phyloP scores from a whole-genome alignment of 2,113 vertebrate species.

The Leucoraja erinaceus region DNA sequence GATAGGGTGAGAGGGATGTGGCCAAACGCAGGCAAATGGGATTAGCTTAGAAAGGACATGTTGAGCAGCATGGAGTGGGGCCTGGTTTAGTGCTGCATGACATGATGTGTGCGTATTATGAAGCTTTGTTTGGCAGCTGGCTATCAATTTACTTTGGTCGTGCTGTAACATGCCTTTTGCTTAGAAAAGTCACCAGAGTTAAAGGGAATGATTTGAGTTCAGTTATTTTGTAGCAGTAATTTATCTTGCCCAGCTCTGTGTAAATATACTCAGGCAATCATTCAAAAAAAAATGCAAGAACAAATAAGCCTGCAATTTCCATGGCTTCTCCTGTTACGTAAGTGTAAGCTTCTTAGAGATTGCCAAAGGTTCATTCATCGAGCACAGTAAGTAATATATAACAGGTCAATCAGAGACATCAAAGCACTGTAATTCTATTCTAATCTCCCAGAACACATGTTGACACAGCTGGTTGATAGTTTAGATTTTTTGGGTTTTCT shows the following conservation, averaged over 20 bases:
- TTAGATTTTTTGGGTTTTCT: slow-evolving; percentile 1
- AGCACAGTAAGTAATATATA: slow-evolving; percentile 22
- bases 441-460: slow-evolving; percentile 26
- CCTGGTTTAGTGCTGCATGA: no score
- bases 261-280: background rate
- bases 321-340: background rate
- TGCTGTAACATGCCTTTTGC: background rate
- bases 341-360: background rate
- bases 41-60: no score
- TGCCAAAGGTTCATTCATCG: background rate
- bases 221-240: slow-evolving; percentile 12
- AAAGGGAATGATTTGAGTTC: slow-evolving; percentile 1
- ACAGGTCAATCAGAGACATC: slow-evolving; percentile 30
- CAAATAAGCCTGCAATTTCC: background rate
- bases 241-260: background rate
- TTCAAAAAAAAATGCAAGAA: background rate
- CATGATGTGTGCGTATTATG: background rate
- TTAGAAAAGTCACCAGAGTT: slow-evolving; percentile 1
- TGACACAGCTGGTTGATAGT: slow-evolving; percentile 33
- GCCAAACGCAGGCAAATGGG: no score
- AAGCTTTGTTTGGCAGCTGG: background rate
- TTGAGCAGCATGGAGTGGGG: no score
- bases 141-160: background rate
- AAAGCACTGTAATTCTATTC: slow-evolving; percentile 32
- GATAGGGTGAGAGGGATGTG: no score